Evolutionary conservation across 2,113 vertebrate species (phyloP).

Genomic region (Donacobius atricapilla): DNA sequence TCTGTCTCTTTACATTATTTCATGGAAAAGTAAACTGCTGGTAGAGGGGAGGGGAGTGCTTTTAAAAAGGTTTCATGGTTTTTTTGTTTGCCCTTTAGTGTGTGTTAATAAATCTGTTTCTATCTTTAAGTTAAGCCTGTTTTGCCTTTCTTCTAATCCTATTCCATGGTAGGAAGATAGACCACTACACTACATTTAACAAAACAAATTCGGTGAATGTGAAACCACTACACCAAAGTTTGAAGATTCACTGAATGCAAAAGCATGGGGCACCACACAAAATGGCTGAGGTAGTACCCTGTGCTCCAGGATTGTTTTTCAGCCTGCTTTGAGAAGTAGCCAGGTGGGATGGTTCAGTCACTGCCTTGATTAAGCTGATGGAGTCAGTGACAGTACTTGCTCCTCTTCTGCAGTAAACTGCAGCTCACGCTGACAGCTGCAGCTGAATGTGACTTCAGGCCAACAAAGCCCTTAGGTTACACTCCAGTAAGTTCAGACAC

Average conservation of each 20-base stretch:
- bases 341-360: background rate
- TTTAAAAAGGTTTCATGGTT: no score
- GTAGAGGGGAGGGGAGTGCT: no score
- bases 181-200: no score
- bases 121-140: no score
- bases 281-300: background rate
- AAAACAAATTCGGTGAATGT: no score
- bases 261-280: background rate
- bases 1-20: no score
- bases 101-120: no score
- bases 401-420: background rate
- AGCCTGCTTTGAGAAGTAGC: background rate
- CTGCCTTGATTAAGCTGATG: background rate
- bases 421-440: background rate
- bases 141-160: no score
- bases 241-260: background rate
- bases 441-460: background rate
- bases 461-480: background rate
- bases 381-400: fast-evolving
- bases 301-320: background rate
- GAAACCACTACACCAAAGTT: no score
- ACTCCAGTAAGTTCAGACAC: background rate
- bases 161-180: no score
- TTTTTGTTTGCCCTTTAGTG: no score
- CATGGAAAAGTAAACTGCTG: no score